phyloP scores from a whole-genome alignment of 2,888 invertebrate genomes.

The Polyommatus icarus region DNA sequence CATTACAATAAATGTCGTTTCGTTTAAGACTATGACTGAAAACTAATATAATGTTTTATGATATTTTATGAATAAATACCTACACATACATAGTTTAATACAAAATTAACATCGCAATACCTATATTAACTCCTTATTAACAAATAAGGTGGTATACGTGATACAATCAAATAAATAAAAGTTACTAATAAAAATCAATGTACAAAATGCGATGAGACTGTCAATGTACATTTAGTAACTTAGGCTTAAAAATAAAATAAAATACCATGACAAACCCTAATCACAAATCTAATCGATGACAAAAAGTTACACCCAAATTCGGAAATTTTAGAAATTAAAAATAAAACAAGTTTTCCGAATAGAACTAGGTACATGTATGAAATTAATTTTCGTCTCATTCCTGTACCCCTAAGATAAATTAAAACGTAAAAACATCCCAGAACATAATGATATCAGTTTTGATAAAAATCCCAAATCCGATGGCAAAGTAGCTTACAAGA shows the following conservation, averaged over 20 bases:
- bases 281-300: background rate
- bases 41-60: constrained; percentile 37
- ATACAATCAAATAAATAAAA: constrained; percentile 42
- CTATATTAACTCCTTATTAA: constrained; percentile 70
- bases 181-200: constrained; percentile 2
- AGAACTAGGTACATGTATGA: background rate
- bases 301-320: background rate
- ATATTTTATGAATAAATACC: constrained; percentile 37
- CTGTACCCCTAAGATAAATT: background rate
- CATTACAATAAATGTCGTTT: constrained; percentile 38
- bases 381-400: background rate
- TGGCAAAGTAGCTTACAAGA: background rate
- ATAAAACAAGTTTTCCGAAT: background rate
- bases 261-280: background rate
- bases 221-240: background rate
- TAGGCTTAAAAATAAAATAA: background rate
- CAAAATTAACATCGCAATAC: constrained; percentile 57
- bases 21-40: constrained; percentile 41
- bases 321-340: background rate
- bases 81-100: constrained; percentile 44
- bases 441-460: background rate
- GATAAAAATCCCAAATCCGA: background rate
- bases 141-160: constrained; percentile 76
- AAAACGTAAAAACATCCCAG: background rate
- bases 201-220: constrained; percentile 1